Percentiles rank a stretch among this genome's conserved stretches.
Conservation (phyloP, 2,113 vertebrate genomes). For the Sander lucioperca region DNA sequence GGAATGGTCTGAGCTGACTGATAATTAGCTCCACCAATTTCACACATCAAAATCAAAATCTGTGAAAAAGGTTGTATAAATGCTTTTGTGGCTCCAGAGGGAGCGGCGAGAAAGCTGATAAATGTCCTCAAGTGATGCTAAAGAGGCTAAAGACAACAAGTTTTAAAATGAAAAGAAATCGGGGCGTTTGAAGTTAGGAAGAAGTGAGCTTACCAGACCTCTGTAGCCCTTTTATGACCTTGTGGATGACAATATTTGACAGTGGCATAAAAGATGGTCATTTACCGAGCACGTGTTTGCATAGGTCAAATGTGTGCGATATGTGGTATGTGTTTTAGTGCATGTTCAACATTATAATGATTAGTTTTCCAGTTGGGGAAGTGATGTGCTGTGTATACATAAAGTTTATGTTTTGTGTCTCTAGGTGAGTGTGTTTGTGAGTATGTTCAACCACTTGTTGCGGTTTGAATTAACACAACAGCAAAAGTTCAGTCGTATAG, state of each 20-base stretch:
- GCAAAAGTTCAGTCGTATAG: conserved; percentile 43
- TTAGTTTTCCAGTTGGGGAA: conserved; percentile 33
- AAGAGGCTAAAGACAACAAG: not conserved
- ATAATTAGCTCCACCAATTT: not conserved
- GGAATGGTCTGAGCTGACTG: not conserved
- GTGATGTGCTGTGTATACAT: no score
- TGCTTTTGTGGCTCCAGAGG: not conserved
- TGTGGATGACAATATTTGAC: conserved; percentile 22
- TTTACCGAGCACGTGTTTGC: not conserved
- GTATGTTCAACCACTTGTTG: conserved; percentile 41
- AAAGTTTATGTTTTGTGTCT: conserved; percentile 26
- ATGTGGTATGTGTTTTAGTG: not conserved
- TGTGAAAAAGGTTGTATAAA: not conserved
- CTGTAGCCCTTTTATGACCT: not conserved
- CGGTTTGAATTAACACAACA: no score
- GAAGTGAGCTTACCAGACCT: not conserved
- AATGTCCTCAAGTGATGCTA: not conserved
- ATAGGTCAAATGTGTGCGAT: conserved; percentile 7
- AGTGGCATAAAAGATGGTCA: conserved; percentile 17
- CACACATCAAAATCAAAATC: not conserved
- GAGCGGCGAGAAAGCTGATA: not conserved
- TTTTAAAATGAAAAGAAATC: not conserved
- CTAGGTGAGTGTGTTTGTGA: conserved; percentile 22
- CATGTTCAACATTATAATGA: conserved; percentile 36
- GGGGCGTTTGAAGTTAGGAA: not conserved